Conservation (phyloP, 2,797 vertebrate species). For the Arrhamphus sclerolepis region DNA sequence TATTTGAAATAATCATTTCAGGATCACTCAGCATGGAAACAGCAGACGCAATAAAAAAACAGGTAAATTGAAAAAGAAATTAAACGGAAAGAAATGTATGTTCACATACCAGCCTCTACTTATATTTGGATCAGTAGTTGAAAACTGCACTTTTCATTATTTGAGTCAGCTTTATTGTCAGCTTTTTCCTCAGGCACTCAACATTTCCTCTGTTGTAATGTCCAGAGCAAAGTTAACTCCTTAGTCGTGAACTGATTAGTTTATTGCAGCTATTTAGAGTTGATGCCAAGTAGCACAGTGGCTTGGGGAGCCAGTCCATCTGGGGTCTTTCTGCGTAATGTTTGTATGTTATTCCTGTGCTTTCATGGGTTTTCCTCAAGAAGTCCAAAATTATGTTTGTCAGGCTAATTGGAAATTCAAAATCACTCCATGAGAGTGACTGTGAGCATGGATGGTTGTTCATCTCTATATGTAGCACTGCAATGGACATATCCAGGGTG, state of each 20-base stretch:
- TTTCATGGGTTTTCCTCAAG: background rate
- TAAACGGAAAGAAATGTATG: slow-evolving; percentile 28
- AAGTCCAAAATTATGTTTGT: too few species aligned
- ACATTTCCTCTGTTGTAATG: slow-evolving; percentile 26
- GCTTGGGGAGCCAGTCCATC: too few species aligned
- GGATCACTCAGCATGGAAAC: slow-evolving; percentile 61
- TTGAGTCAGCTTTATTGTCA: slow-evolving; percentile 41
- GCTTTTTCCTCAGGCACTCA: slow-evolving; percentile 20
- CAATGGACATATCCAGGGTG: too few species aligned
- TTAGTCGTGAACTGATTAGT: slow-evolving; percentile 20
- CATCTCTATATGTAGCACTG: too few species aligned
- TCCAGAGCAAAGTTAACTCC: slow-evolving; percentile 10
- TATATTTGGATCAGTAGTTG: slow-evolving; percentile 37
- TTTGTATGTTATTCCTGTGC: background rate
- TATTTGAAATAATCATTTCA: slow-evolving; percentile 63
- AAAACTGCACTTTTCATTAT: slow-evolving; percentile 30
- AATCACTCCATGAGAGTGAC: too few species aligned
- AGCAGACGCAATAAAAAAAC: slow-evolving; percentile 54
- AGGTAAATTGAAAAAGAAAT: slow-evolving; percentile 59
- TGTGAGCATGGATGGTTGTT: too few species aligned
- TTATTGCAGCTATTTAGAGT: slow-evolving; percentile 2
- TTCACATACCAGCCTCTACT: slow-evolving; percentile 24
- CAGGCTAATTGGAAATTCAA: too few species aligned
- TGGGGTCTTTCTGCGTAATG: too few species aligned
- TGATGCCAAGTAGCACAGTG: too few species aligned